These are phyloP conservation scores for Xenus cinereus DNA, from an alignment of 2,113 vertebrate species.

Conservation along the genomic window DNA sequence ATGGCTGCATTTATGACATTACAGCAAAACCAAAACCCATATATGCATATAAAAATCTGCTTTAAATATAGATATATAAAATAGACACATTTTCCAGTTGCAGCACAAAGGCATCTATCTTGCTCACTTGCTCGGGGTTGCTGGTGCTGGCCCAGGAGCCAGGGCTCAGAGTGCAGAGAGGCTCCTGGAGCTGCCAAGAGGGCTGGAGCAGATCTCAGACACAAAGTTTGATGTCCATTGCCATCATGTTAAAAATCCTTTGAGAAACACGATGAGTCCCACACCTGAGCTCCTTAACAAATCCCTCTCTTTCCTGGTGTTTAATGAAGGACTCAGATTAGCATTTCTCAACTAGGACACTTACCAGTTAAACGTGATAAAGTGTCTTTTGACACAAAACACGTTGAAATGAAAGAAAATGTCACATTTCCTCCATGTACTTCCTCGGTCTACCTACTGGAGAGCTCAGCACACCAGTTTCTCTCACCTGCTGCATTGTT, in stretches of 20 bases:
- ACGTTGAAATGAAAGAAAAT: not conserved
- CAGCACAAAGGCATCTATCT: accelerated
- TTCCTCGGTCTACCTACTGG: not conserved
- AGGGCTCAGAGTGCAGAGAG: accelerated
- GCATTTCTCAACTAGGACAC: not conserved
- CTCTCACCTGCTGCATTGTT: not conserved
- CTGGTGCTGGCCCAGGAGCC: not conserved
- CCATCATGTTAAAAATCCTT: not conserved
- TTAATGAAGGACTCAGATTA: not conserved
- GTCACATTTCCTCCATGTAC: not conserved
- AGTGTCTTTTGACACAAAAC: not conserved
- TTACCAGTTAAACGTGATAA: not conserved
- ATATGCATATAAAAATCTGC: not conserved
- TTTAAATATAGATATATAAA: not conserved
- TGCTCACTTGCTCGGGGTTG: accelerated
- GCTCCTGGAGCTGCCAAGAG: not conserved
- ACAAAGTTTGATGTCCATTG: accelerated
- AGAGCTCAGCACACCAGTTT: not conserved
- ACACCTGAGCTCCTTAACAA: not conserved
- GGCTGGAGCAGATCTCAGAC: not conserved
- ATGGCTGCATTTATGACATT: not conserved
- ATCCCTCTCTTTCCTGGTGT: not conserved
- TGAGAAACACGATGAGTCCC: not conserved
- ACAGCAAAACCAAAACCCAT: not conserved
- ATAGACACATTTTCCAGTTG: not conserved